These are phyloP conservation scores for Trachythela sp. DNA, from an alignment of 64 coral and sea anemone genomes.

Conservation along the genomic window DNA sequence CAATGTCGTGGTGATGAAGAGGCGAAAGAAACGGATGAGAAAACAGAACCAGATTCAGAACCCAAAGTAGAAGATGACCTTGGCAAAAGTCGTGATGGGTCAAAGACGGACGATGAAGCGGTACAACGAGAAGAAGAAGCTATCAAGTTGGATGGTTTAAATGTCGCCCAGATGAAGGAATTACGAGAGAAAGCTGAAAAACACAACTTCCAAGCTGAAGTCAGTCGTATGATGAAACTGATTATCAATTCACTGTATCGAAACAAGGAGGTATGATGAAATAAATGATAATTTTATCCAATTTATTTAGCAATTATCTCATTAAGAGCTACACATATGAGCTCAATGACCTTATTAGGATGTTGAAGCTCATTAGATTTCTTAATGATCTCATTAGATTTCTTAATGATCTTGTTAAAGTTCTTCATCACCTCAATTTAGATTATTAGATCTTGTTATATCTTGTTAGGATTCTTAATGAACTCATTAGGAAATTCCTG, in stretches of 20 bases:
- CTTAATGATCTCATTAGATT: too few relatives aligned
- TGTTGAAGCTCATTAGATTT: too few relatives aligned
- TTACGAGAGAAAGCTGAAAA: slow-evolving; percentile 94
- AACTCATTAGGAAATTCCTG: too few relatives aligned
- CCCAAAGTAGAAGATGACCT: slow-evolving; percentile 97
- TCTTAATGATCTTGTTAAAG: too few relatives aligned
- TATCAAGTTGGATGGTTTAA: slow-evolving; percentile 94
- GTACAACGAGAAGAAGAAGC: slow-evolving; percentile 91
- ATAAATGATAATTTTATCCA: neutral
- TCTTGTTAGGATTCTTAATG: too few relatives aligned
- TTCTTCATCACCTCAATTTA: too few relatives aligned
- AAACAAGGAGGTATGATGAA: slow-evolving; percentile 82
- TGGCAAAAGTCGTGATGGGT: slow-evolving; percentile 96
- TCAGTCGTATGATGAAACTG: slow-evolving; percentile 97
- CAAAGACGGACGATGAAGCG: slow-evolving; percentile 91
- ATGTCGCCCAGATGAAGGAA: slow-evolving; percentile 99
- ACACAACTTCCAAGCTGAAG: slow-evolving; percentile 93
- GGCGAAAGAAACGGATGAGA: slow-evolving; percentile 51
- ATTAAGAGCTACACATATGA: too few relatives aligned
- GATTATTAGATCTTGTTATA: too few relatives aligned
- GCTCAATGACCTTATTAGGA: too few relatives aligned
- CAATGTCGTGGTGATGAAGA: slow-evolving; percentile 57
- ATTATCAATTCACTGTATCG: slow-evolving; percentile 98
- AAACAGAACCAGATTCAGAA: slow-evolving; percentile 43
- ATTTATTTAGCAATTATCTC: too few relatives aligned